Base-by-base conservation (phyloP, 2,888 invertebrate genomes). In the Julus scanicus region DNA sequence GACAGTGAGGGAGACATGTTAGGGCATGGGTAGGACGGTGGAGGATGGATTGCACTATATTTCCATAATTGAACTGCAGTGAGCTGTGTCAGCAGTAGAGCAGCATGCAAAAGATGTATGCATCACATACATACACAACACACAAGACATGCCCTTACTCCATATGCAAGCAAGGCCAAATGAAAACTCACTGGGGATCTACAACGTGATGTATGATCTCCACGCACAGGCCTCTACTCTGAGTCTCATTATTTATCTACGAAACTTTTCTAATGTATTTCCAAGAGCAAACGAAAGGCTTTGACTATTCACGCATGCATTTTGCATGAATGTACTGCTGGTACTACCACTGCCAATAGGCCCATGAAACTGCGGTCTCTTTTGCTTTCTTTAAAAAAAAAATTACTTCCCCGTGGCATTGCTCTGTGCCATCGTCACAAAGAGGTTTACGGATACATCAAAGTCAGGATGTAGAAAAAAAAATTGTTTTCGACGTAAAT, bases 31-130 rank as follows among this genome's bases (percentile, higher is more conserved):
- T 29, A 29, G 71, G 71, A 71, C 71, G 20, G 20, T 3, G 71
- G 29, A 80, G 80, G 80, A 80, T 80, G 80, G 80, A 80, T 80
- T 39, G 80, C 80, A 80, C 29, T 37, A 80, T 80, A 39, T 80
- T 80, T 80, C 80, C 80, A 80, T 80, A 80, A 80, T 80, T 80
- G 80, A 80, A 80, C 80, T 80, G 80, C 80, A 80, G 80, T 80
- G 80, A 80, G 80, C 80, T 80, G 80, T 80, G 80, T 80, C 80
- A 80, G 80, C 80, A 80, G 80, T 37, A 80, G 80, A 37, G 80
- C 80, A 39, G 37, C 80, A 80, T 80, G 80, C 80, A 80, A 80
- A 80, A 80, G 80, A 80, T 80, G 80, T 37, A 80, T 80, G 80
- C 80, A 80, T 80, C 80, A 80, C 80, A 80, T 37, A 13, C 37